Percentiles rank a stretch among this genome's conserved stretches.
These are phyloP conservation scores for Vollenhovia emeryi DNA, from an alignment of 1,140 invertebrate species.

Conservation along the genomic window DNA sequence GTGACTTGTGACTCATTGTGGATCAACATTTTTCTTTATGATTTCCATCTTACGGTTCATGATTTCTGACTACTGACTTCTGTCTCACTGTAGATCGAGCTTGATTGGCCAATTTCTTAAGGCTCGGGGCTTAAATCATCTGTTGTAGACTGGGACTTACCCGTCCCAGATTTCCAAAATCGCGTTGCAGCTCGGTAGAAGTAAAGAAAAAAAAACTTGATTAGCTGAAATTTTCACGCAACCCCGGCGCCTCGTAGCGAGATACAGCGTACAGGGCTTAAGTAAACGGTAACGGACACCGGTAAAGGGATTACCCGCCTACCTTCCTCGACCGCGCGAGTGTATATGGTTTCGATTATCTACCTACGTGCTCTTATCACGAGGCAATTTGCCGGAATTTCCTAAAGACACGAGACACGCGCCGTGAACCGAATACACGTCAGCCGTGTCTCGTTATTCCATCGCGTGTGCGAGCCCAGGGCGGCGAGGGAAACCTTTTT, in stretches of 20 bases:
- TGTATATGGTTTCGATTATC: constrained; percentile 60
- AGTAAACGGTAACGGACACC: constrained; percentile 40
- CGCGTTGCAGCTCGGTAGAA: too few species aligned
- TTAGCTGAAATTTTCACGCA: constrained; percentile 16
- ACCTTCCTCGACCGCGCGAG: constrained; percentile 25
- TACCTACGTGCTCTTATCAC: constrained; percentile 56
- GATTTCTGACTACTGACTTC: too few species aligned
- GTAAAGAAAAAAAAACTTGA: too few species aligned
- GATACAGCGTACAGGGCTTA: background rate
- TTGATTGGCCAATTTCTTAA: too few species aligned
- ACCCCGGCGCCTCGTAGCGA: background rate
- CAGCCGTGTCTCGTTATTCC: constrained; percentile 34
- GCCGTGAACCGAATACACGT: constrained; percentile 13
- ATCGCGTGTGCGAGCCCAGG: constrained; percentile 15
- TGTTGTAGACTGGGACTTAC: too few species aligned
- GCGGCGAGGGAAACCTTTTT: background rate
- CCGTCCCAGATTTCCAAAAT: background rate
- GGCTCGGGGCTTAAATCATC: too few species aligned
- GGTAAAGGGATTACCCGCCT: constrained; percentile 37
- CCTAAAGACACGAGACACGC: constrained; percentile 54
- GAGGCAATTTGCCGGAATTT: constrained; percentile 57
- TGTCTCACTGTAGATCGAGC: too few species aligned
- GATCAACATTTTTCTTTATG: too few species aligned
- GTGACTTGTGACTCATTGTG: too few species aligned
- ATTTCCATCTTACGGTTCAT: too few species aligned